Evolutionary conservation across 2,113 vertebrate genomes (phyloP).

Genomic region (Xiphorhynchus elegans): DNA sequence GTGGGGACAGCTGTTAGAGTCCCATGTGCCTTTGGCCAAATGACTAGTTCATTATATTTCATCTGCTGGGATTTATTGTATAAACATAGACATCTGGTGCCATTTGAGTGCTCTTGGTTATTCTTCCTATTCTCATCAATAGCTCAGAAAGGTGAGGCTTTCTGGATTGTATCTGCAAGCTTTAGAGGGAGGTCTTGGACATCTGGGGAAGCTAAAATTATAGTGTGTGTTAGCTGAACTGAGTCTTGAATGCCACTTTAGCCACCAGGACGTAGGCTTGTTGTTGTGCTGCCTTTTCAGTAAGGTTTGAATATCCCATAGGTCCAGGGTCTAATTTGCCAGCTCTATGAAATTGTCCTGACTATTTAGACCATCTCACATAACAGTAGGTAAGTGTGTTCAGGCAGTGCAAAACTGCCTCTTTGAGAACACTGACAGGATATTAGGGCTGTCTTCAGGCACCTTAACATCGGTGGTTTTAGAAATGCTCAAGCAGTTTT

Average conservation of each 20-base stretch:
- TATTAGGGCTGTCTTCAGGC: not conserved
- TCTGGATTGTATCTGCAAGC: not conserved
- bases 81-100: conserved; percentile 41
- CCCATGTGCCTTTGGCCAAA: not conserved
- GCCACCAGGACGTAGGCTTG: not conserved
- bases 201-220: not conserved
- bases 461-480: not conserved
- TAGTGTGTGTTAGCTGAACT: not conserved
- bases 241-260: not conserved
- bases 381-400: not conserved
- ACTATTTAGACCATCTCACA: not conserved
- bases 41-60: conserved; percentile 39
- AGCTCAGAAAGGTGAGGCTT: not conserved
- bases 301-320: accelerated
- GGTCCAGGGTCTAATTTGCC: not conserved
- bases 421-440: not conserved
- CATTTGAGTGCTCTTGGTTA: conserved; percentile 4
- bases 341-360: not conserved
- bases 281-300: not conserved
- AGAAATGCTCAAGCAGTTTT: not conserved
- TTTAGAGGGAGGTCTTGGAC: not conserved
- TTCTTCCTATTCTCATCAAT: not conserved
- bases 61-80: conserved; percentile 19
- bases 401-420: not conserved
- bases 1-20: not conserved